A percentile compares a stretch with the other conserved stretches of the same genome.
These are phyloP conservation scores for Pararge aegeria DNA, from an alignment of 1,140 invertebrate genomes.

Conservation along the genomic window DNA sequence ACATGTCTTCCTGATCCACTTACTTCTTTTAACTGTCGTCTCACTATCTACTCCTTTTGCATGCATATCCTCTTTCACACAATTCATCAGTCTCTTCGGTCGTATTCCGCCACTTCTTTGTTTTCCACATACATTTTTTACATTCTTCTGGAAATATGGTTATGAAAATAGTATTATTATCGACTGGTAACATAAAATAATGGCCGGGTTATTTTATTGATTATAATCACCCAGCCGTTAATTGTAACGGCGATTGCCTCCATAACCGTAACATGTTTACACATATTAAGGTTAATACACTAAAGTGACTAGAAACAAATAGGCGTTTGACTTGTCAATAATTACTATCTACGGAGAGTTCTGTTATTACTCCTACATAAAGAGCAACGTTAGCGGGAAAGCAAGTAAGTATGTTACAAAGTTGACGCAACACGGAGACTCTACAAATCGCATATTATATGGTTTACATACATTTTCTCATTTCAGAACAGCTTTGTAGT, in stretches of 20 bases:
- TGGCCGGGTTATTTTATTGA: not conserved
- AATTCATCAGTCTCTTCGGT: too few species aligned
- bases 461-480: slow-evolving; percentile 21
- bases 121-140: too few species aligned
- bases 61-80: too few species aligned
- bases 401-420: not conserved
- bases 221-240: not conserved
- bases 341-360: slow-evolving; percentile 5
- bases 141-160: not conserved
- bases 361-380: slow-evolving; percentile 1
- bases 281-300: slow-evolving; percentile 12
- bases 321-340: slow-evolving; percentile 6
- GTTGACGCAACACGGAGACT: not conserved
- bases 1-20: too few species aligned
- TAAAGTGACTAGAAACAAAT: slow-evolving; percentile 8
- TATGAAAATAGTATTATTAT: not conserved
- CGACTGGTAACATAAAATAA: too few species aligned
- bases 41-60: too few species aligned
- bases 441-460: slow-evolving; percentile 22
- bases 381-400: not conserved
- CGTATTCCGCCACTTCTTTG: too few species aligned
- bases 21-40: too few species aligned
- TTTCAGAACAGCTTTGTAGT: slow-evolving; percentile 33
- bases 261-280: slow-evolving; percentile 5
- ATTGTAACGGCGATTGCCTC: slow-evolving; percentile 9